phyloP scores from a whole-genome alignment of 2,888 invertebrate species.

The Apamea sordens region DNA sequence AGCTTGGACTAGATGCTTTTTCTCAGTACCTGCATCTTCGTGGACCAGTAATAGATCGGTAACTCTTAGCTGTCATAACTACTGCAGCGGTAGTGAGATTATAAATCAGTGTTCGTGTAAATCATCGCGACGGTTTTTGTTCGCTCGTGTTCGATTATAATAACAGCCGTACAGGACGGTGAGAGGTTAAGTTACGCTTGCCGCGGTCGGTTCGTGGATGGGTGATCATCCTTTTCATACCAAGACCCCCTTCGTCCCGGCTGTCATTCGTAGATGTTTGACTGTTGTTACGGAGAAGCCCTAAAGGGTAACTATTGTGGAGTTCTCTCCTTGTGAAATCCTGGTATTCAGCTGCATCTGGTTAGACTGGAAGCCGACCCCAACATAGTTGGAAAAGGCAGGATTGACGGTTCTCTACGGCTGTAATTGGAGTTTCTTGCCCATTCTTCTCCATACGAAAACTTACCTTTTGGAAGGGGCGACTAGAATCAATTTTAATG shows the following conservation, averaged over 20 bases:
- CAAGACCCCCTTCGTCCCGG: neutral
- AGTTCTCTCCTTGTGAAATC: neutral
- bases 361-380: neutral
- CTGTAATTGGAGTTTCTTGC: too few relatives aligned
- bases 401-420: neutral
- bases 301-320: neutral
- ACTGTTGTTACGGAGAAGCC: neutral
- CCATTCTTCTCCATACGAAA: too few relatives aligned
- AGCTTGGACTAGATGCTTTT: neutral
- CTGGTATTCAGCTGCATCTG: neutral
- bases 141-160: neutral
- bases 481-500: too few relatives aligned
- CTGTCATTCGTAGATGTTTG: neutral
- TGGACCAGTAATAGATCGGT: slow-evolving; percentile 34
- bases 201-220: neutral
- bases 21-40: neutral
- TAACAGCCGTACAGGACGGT: neutral
- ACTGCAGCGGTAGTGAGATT: neutral
- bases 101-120: slow-evolving; percentile 6
- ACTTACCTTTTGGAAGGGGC: too few relatives aligned
- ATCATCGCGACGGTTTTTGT: neutral
- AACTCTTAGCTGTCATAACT: slow-evolving; percentile 24
- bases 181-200: neutral
- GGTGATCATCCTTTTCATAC: neutral
- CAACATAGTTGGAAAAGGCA: neutral